Percentiles rank a stretch among this genome's conserved stretches.
Evolutionary conservation across 2,113 vertebrate species (phyloP).

Genomic region (Mastomys coucha): DNA sequence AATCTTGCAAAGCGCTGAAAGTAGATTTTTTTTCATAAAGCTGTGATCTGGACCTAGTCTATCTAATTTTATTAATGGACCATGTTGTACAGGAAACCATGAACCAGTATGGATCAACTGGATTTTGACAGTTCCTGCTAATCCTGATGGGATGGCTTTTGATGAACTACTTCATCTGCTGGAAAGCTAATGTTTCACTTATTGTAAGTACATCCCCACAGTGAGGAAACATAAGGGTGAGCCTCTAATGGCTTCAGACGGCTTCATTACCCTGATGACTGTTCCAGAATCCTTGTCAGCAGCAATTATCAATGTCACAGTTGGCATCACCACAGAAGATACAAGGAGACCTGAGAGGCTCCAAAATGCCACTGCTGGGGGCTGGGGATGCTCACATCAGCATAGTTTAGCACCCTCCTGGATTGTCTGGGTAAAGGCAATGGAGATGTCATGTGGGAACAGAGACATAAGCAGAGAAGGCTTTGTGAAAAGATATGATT

Average conservation of each 20-base stretch:
- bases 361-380: no score
- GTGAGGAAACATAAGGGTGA: background rate
- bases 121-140: background rate
- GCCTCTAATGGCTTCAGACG: background rate
- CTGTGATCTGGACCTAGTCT: background rate
- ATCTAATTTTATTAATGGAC: slow-evolving; percentile 25
- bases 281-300: slow-evolving; percentile 18
- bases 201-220: background rate
- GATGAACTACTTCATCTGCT: background rate
- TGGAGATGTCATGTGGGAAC: background rate
- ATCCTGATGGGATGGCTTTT: background rate
- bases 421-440: background rate
- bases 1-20: background rate
- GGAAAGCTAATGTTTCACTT: background rate
- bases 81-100: background rate
- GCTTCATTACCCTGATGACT: slow-evolving; percentile 15
- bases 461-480: background rate
- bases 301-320: background rate
- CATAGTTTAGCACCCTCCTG: background rate
- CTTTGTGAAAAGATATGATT: no score
- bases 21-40: background rate
- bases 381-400: no score
- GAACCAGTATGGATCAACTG: background rate
- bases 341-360: background rate
- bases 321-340: background rate